These are phyloP conservation scores for Microplitis manilae DNA, from an alignment of 2,888 invertebrate species.

Conservation along the genomic window DNA sequence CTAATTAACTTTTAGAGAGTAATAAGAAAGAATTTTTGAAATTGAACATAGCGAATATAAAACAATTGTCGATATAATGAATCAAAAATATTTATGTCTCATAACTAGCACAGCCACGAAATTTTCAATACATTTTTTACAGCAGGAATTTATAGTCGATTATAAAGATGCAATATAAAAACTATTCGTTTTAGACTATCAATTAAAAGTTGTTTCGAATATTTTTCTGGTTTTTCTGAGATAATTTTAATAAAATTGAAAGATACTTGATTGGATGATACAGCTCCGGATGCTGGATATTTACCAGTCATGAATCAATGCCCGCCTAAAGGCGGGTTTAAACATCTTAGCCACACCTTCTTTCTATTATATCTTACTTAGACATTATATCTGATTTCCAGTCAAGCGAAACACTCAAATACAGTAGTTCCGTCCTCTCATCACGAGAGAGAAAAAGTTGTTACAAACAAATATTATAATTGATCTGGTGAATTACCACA, in stretches of 20 bases:
- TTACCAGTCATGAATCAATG: constrained; percentile 23
- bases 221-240: not conserved
- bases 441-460: constrained; percentile 20
- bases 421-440: constrained; percentile 40
- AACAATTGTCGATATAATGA: too few species aligned
- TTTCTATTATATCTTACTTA: constrained; percentile 21
- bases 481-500: constrained; percentile 49
- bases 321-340: constrained; percentile 38
- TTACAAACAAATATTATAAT: constrained; percentile 52
- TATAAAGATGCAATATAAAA: not conserved
- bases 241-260: not conserved
- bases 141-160: not conserved
- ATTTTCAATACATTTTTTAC: too few species aligned
- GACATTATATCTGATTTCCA: constrained; percentile 49
- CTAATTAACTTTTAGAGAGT: too few species aligned
- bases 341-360: constrained; percentile 30
- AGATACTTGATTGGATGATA: constrained; percentile 11
- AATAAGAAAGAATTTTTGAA: too few species aligned
- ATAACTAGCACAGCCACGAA: too few species aligned
- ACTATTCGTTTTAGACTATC: not conserved
- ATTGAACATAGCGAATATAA: too few species aligned
- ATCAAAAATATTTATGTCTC: too few species aligned
- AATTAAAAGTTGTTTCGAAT: too few species aligned
- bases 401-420: constrained; percentile 62
- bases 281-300: not conserved